These are phyloP conservation scores for Daubentonia madagascariensis DNA, from an alignment of 2,113 vertebrate species.

Conservation along the genomic window DNA sequence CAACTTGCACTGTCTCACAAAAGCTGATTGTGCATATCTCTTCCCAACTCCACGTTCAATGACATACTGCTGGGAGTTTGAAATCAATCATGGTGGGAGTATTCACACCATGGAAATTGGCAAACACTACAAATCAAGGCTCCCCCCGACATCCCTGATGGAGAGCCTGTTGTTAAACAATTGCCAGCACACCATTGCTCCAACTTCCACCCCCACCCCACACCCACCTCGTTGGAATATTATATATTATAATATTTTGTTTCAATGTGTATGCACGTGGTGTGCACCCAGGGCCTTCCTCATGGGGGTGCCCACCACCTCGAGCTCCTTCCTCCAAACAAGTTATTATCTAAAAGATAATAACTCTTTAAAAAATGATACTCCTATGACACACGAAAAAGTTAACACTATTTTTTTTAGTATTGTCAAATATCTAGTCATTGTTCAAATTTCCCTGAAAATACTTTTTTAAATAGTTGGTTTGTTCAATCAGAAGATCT, in stretches of 20 bases:
- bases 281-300: background rate
- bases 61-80: background rate
- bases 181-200: background rate
- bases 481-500: background rate
- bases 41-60: background rate
- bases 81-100: background rate
- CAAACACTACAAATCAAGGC: background rate
- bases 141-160: fast-evolving
- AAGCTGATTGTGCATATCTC: background rate
- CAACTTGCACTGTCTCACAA: background rate
- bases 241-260: background rate
- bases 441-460: background rate
- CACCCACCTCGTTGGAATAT: background rate
- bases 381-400: background rate
- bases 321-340: too few relatives aligned
- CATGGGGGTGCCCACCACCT: too few relatives aligned
- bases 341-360: background rate
- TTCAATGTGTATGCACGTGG: background rate
- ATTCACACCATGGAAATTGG: background rate
- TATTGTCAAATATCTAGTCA: background rate
- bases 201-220: background rate
- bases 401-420: background rate
- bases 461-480: background rate
- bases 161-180: background rate
- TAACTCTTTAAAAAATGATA: background rate